Evolutionary conservation across 1,140 invertebrate species (phyloP).

Genomic region (Pararge aegeria): DNA sequence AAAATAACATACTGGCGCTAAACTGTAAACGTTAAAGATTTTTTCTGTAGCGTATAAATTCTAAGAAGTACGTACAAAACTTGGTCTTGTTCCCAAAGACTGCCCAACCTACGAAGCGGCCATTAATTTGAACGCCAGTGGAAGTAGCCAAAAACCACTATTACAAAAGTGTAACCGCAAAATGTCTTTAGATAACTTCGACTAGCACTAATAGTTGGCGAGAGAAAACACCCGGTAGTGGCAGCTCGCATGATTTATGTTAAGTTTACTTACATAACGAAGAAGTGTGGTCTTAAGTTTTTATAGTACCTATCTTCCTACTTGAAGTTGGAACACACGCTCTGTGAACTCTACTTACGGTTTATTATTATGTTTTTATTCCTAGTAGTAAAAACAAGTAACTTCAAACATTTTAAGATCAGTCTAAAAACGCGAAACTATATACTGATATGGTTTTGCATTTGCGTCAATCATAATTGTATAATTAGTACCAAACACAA

Average conservation of each 20-base stretch:
- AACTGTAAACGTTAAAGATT: too few relatives aligned
- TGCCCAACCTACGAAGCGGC: not conserved
- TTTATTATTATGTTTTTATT: too few relatives aligned
- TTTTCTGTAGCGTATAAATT: too few relatives aligned
- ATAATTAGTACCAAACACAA: too few relatives aligned
- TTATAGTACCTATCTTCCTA: not conserved
- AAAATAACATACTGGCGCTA: too few relatives aligned
- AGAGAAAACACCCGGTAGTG: conserved; percentile 10
- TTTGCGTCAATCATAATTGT: too few relatives aligned
- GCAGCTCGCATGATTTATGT: conserved; percentile 5
- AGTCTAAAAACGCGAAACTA: too few relatives aligned
- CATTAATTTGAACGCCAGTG: not conserved
- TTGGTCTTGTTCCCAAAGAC: not conserved
- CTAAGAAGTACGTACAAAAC: too few relatives aligned
- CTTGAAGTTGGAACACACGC: not conserved
- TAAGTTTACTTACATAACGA: conserved; percentile 2
- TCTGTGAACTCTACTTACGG: too few relatives aligned
- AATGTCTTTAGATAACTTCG: conserved; percentile 7
- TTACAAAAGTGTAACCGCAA: not conserved
- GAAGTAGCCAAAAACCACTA: not conserved
- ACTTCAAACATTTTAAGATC: too few relatives aligned
- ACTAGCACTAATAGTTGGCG: conserved; percentile 2
- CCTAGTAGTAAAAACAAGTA: too few relatives aligned
- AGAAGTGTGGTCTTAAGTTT: conserved; percentile 3
- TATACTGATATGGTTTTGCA: too few relatives aligned